These are phyloP conservation scores for Sakesphorus luctuosus DNA, from an alignment of 2,113 vertebrate genomes.

Conservation along the genomic window DNA sequence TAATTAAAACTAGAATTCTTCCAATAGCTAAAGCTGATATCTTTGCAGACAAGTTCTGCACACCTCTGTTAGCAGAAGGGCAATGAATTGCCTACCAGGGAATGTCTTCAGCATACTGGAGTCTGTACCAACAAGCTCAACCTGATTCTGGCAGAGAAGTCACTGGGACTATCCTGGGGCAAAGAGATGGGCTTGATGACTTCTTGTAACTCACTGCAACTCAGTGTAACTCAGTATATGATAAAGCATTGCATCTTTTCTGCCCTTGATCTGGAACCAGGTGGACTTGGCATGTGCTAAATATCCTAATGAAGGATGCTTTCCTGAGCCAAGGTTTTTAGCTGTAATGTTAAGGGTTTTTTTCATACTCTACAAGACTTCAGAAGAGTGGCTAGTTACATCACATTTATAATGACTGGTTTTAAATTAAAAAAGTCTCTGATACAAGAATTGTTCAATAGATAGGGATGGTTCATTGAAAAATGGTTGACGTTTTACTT, in stretches of 20 bases:
- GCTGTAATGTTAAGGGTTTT: neutral
- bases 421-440: neutral
- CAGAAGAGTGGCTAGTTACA: neutral
- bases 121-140: neutral
- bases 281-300: neutral
- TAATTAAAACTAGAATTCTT: neutral
- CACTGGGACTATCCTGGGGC: neutral
- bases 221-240: neutral
- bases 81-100: neutral
- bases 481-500: neutral
- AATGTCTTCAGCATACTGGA: accelerated
- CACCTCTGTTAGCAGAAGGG: neutral
- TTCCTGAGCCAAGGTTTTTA: neutral
- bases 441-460: neutral
- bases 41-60: neutral
- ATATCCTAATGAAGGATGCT: neutral
- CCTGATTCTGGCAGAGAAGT: neutral
- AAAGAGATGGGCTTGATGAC: neutral
- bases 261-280: neutral
- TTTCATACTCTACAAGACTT: neutral
- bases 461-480: neutral
- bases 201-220: neutral
- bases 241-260: neutral
- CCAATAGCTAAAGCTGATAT: neutral
- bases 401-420: neutral